Evolutionary conservation across 2,888 invertebrate genomes (phyloP), one percentile per base, ranked within the genome.

Genomic region (Leptothorax acervorum): DNA sequence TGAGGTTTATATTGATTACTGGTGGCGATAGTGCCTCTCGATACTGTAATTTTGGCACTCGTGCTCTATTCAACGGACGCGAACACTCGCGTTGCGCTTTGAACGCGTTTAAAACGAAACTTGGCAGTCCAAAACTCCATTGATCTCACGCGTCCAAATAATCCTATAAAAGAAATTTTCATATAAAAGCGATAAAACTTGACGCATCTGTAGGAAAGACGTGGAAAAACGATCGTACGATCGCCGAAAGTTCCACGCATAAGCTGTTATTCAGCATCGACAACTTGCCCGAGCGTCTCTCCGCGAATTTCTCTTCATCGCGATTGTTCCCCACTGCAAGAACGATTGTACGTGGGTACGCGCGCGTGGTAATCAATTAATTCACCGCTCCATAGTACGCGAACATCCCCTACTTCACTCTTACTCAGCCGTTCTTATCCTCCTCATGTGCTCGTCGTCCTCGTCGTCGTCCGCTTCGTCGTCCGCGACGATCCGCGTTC

Each of bases 291-390:
- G 48, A 65, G 23, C 73, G 8, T 65, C 35, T 79, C 45, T 57
- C 73, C 71, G 23, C 31, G 23, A 68, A 48, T 73, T 79, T 68
- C 81, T 85, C 73, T 83, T 74, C 68, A 53, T 63, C 53, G 81
- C 82, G 60, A 55, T 76, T 57, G 76, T 65, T 62, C 68, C 63
- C 55, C 83, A 62, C 63, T 63, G 85, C 84, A 83, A 88, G 87
- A 89, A 87, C 83, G 90, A 87, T 85, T 85, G 88, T 85, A 90
- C 89, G 91, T 86, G 91, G 84, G 71, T 85, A 85, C 85, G 86
- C 68, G 71, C 71, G 18, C 79, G 84, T 75, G 82, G 84, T 87
- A 91, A 92, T 92, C 91, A 92, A 92, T 89, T 90, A 90, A 89
- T 89, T 89, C 88, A 88, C 86, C 88, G 90, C 88, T 84, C 83